Evolutionary conservation across 2,797 vertebrate species (phyloP).

Genomic region (Thaleichthys pacificus): DNA sequence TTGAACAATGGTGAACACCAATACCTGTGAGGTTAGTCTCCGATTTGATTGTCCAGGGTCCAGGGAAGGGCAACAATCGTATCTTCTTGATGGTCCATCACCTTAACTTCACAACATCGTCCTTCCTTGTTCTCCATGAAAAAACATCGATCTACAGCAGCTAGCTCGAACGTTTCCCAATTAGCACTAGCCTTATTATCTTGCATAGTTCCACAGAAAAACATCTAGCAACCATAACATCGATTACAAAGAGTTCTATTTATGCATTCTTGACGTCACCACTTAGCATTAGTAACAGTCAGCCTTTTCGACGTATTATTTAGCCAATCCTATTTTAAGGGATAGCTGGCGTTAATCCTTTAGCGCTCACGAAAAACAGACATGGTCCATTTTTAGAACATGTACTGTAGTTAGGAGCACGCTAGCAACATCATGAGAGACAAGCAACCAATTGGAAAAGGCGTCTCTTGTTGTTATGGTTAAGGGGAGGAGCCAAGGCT

Average conservation of each 20-base stretch:
- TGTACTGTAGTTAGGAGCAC: neutral
- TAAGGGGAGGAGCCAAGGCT: neutral
- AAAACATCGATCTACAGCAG: too few species aligned
- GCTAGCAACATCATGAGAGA: neutral
- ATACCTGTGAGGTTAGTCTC: too few species aligned
- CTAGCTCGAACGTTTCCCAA: too few species aligned
- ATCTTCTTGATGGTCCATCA: too few species aligned
- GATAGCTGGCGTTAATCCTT: neutral
- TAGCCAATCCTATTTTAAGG: slow-evolving; percentile 3
- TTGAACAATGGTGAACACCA: too few species aligned
- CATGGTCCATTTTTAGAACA: neutral
- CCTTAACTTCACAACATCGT: too few species aligned
- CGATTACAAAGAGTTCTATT: neutral
- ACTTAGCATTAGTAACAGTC: neutral
- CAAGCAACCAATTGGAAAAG: slow-evolving; percentile 3
- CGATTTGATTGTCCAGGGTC: too few species aligned
- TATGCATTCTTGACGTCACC: neutral
- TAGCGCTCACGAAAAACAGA: neutral
- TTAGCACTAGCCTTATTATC: too few species aligned
- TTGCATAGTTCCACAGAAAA: too few species aligned
- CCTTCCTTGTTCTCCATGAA: too few species aligned
- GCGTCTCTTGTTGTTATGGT: neutral
- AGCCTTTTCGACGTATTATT: neutral
- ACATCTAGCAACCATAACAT: too few species aligned
- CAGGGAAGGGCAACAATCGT: too few species aligned